Evolutionary conservation across 2,888 invertebrate species (phyloP).

Genomic region (Thysanoteuthis rhombus): DNA sequence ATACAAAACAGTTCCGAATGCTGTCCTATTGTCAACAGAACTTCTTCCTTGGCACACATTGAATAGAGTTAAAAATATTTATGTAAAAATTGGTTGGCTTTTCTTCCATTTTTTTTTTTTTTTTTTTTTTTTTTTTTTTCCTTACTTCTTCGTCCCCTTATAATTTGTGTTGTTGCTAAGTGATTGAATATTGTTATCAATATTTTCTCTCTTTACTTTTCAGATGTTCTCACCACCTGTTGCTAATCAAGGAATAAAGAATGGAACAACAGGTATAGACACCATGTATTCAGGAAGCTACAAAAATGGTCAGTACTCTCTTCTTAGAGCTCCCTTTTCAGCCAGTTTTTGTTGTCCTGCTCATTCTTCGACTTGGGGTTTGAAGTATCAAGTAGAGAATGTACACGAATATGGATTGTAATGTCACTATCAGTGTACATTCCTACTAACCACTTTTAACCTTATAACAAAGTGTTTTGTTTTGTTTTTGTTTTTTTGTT

Average conservation of each 20-base stretch:
- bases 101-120: not conserved
- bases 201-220: constrained; percentile 29
- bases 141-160: too few relatives aligned
- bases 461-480: too few relatives aligned
- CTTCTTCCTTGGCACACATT: not conserved
- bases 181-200: not conserved
- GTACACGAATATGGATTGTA: too few relatives aligned
- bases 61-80: constrained; percentile 12
- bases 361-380: too few relatives aligned
- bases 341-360: too few relatives aligned
- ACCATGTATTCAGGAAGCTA: constrained; percentile 34
- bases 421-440: too few relatives aligned
- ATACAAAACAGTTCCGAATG: too few relatives aligned
- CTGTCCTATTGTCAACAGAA: not conserved
- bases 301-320: constrained; percentile 30
- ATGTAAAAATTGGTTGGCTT: constrained; percentile 1
- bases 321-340: not conserved
- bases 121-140: too few relatives aligned
- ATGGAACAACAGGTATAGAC: constrained; percentile 38
- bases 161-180: not conserved
- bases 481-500: too few relatives aligned
- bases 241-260: constrained; percentile 42
- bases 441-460: too few relatives aligned
- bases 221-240: constrained; percentile 57
- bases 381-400: too few relatives aligned